Conservation (phyloP, 30 jellyfish, hydroid and myxozoan genomes). For the Sanderia malayensis region DNA sequence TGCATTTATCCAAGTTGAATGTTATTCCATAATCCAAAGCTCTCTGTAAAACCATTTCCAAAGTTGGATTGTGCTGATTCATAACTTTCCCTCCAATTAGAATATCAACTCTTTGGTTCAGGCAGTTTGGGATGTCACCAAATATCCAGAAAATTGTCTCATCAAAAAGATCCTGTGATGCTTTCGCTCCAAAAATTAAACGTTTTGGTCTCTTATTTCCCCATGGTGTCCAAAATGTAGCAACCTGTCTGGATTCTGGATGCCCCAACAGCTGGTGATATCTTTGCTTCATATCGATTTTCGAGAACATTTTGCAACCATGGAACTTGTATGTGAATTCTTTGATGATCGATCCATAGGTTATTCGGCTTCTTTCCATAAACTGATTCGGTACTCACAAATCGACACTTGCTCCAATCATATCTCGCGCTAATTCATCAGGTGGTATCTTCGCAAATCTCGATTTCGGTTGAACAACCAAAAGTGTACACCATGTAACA, state of each 20-base stretch:
- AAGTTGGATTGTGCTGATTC: background rate
- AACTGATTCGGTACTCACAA: slow-evolving; percentile 9
- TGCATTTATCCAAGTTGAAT: too few relatives aligned
- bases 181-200: slow-evolving; percentile 7
- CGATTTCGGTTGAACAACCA: slow-evolving; percentile 18
- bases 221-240: slow-evolving; percentile 18
- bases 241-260: slow-evolving; percentile 6
- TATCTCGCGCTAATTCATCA: background rate
- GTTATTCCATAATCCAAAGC: too few relatives aligned
- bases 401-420: slow-evolving; percentile 10
- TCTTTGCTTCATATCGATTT: background rate
- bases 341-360: too few relatives aligned
- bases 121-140: slow-evolving; percentile 7
- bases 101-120: background rate
- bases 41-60: too few relatives aligned
- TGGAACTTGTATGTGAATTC: too few relatives aligned
- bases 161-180: slow-evolving; percentile 11
- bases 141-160: background rate
- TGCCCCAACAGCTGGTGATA: slow-evolving; percentile 10
- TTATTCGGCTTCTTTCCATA: too few relatives aligned
- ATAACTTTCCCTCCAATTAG: background rate
- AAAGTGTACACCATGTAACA: slow-evolving; percentile 27
- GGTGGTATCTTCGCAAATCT: background rate
- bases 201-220: slow-evolving; percentile 7
- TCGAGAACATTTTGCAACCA: background rate